phyloP scores from a whole-genome alignment of 2,797 vertebrate genomes.

The Anisognathus igniventris region DNA sequence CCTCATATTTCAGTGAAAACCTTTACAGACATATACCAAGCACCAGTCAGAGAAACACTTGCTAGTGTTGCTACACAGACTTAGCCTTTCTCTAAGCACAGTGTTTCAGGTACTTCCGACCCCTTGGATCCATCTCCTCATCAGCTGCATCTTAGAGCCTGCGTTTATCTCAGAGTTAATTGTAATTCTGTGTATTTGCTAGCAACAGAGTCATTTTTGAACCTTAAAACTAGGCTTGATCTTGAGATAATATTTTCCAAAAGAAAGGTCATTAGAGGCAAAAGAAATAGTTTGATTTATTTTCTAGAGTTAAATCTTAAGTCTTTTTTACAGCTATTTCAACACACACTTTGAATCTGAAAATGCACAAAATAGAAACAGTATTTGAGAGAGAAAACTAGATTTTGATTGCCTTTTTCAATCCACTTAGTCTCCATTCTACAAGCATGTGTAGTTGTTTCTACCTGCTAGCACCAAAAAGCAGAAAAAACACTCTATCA shows the following conservation, averaged over 20 bases:
- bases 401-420: not conserved
- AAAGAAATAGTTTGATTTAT: not conserved
- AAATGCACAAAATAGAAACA: not conserved
- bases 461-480: not conserved
- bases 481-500: not conserved
- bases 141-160: not conserved
- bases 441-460: not conserved
- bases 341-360: not conserved
- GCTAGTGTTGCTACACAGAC: not conserved
- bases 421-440: not conserved
- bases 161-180: not conserved
- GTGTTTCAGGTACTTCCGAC: not conserved
- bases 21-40: not conserved
- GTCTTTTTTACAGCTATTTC: not conserved
- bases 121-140: not conserved
- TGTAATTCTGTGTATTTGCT: not conserved
- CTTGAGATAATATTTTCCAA: not conserved
- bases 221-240: not conserved
- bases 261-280: not conserved
- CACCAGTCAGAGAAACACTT: not conserved
- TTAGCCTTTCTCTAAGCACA: not conserved
- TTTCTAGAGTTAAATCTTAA: not conserved
- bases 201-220: not conserved
- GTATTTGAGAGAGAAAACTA: not conserved
- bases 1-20: not conserved